phyloP scores from a whole-genome alignment of 2,888 invertebrate genomes.

The Andrena trimmerana region DNA sequence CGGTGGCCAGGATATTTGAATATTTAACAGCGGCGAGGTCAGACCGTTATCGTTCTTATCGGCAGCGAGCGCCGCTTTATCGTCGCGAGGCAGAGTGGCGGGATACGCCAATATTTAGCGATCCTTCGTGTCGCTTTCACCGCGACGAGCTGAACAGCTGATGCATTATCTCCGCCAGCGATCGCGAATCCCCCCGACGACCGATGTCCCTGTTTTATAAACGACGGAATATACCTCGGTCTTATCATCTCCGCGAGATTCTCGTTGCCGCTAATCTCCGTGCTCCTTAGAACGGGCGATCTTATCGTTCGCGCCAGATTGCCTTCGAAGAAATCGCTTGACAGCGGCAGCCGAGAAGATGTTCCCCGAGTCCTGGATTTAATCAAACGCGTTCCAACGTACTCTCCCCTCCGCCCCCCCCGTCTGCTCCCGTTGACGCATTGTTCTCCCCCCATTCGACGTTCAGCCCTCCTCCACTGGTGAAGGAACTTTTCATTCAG shows the following conservation, averaged over 20 bases:
- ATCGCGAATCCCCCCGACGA: background rate
- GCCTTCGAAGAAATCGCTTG: conserved; percentile 13
- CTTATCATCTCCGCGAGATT: background rate
- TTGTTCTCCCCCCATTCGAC: conserved; percentile 40
- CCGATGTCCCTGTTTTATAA: conserved; percentile 6
- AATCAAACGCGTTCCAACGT: conserved; percentile 32
- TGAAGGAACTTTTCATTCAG: conserved; percentile 18
- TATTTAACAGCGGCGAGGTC: conserved; percentile 28
- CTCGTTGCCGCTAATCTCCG: background rate
- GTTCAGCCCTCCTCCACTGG: conserved; percentile 7
- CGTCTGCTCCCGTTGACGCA: conserved; percentile 15
- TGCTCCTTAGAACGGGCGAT: conserved; percentile 19
- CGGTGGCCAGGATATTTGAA: conserved; percentile 33
- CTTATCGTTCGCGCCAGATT: conserved; percentile 22
- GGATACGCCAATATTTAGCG: conserved; percentile 55
- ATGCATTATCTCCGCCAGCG: conserved; percentile 37
- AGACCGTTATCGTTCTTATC: conserved; percentile 55
- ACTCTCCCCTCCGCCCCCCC: background rate
- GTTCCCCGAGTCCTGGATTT: conserved; percentile 43
- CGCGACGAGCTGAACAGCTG: conserved; percentile 49
- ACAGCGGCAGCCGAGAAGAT: background rate
- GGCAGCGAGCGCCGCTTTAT: conserved; percentile 50
- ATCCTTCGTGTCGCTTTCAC: conserved; percentile 30
- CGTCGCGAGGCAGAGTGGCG: conserved; percentile 37
- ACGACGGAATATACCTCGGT: background rate